Percentiles rank a stretch among this genome's conserved stretches.
These are phyloP conservation scores for Drosophila differens DNA, from an alignment of 2,888 invertebrate genomes.

Conservation along the genomic window DNA sequence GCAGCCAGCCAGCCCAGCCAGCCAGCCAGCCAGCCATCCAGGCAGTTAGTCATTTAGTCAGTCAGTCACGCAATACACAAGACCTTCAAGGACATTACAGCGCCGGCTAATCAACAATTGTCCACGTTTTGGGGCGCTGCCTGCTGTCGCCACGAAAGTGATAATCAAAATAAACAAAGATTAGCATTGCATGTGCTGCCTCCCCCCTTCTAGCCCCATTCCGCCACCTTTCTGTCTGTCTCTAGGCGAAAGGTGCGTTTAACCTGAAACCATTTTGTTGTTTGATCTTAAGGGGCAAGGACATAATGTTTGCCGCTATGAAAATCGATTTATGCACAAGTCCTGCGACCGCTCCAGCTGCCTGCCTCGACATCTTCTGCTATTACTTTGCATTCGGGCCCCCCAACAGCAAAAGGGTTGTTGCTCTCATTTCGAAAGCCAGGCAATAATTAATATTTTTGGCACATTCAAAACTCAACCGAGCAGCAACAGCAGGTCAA, in stretches of 20 bases:
- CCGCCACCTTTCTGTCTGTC: not conserved
- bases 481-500: constrained; percentile 57
- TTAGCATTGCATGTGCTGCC: constrained; percentile 49
- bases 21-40: constrained; percentile 27
- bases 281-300: constrained; percentile 15
- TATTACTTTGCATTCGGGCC: constrained; percentile 14
- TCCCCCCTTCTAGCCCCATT: not conserved
- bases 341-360: not conserved
- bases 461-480: constrained; percentile 39
- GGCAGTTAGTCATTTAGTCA: constrained; percentile 34
- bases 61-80: constrained; percentile 44
- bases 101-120: constrained; percentile 52
- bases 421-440: constrained; percentile 24
- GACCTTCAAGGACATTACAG: constrained; percentile 64
- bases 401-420: constrained; percentile 56
- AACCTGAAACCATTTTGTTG: constrained; percentile 55
- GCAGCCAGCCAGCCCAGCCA: constrained; percentile 25
- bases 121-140: constrained; percentile 10
- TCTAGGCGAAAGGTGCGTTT: constrained; percentile 47
- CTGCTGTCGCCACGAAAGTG: constrained; percentile 59
- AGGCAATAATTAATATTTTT: constrained; percentile 69
- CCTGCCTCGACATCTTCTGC: not conserved
- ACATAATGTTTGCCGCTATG: constrained; percentile 35
- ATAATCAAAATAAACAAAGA: constrained; percentile 80
- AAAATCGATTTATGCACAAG: constrained; percentile 58